Evolutionary conservation across 1,140 invertebrate species (phyloP).

Genomic region (Trichomalopsis sarcophagae): DNA sequence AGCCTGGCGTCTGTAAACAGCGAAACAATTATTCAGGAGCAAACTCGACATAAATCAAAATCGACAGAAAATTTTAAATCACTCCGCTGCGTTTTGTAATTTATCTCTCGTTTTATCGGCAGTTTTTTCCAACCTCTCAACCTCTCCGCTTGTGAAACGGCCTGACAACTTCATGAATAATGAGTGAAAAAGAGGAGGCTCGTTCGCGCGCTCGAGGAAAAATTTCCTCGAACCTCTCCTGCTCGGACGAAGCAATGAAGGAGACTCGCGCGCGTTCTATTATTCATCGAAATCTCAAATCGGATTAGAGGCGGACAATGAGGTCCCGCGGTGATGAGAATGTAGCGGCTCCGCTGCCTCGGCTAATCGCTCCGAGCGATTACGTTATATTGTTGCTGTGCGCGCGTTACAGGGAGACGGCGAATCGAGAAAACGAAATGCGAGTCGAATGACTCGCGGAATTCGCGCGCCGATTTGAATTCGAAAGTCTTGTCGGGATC

Average conservation of each 20-base stretch:
- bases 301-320: slow-evolving; percentile 46
- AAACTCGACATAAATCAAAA: slow-evolving; percentile 37
- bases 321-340: slow-evolving; percentile 44
- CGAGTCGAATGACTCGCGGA: slow-evolving; percentile 50
- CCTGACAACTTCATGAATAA: slow-evolving; percentile 45
- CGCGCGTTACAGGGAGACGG: not conserved
- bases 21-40: slow-evolving; percentile 16
- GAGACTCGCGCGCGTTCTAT: slow-evolving; percentile 7
- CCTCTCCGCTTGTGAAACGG: slow-evolving; percentile 20
- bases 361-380: slow-evolving; percentile 40
- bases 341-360: not conserved
- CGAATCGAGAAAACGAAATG: slow-evolving; percentile 44
- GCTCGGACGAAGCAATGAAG: not conserved
- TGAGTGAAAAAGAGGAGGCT: slow-evolving; percentile 29
- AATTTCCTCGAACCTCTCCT: slow-evolving; percentile 32
- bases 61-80: slow-evolving; percentile 39
- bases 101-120: slow-evolving; percentile 43
- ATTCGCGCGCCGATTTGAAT: slow-evolving; percentile 60
- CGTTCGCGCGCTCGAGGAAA: slow-evolving; percentile 2
- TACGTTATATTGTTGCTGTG: not conserved
- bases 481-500: slow-evolving; percentile 62
- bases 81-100: slow-evolving; percentile 34
- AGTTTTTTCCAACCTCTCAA: slow-evolving; percentile 17
- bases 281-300: slow-evolving; percentile 50
- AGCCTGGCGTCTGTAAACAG: not conserved